Conservation (phyloP, 2,113 vertebrate species). For the Ictalurus punctatus region DNA sequence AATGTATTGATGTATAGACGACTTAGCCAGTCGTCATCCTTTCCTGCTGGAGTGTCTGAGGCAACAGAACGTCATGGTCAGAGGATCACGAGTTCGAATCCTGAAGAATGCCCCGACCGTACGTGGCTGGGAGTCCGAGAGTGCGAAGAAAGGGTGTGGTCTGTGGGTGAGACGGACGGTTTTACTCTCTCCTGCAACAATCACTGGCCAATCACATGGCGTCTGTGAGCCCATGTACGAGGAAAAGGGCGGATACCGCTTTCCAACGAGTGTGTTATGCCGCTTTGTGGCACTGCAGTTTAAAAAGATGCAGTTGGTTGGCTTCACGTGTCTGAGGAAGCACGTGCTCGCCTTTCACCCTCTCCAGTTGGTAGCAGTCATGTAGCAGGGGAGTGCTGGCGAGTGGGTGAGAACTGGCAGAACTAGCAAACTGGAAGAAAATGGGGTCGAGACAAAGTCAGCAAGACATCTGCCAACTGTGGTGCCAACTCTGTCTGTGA, state of each 20-base stretch:
- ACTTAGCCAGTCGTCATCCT: background rate
- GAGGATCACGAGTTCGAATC: background rate
- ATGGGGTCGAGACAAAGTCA: background rate
- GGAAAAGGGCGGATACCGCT: background rate
- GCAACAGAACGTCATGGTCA: background rate
- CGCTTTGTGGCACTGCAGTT: background rate
- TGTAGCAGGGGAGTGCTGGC: background rate
- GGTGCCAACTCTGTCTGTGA: background rate
- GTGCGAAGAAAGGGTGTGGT: background rate
- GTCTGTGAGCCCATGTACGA: background rate
- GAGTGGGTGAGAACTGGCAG: background rate
- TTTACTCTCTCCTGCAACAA: background rate
- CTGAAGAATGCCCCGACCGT: background rate
- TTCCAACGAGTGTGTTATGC: background rate
- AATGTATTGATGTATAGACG: background rate
- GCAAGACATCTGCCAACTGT: background rate
- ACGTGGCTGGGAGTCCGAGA: background rate
- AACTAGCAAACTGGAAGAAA: background rate
- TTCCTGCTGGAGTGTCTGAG: background rate
- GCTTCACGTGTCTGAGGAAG: background rate
- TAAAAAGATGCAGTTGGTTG: background rate
- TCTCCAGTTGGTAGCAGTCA: background rate
- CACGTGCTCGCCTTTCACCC: background rate
- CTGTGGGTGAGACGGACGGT: background rate
- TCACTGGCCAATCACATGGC: background rate